Evolutionary conservation across 2,797 vertebrate species (phyloP), one percentile per base, ranked within the genome.

Genomic region (Spinus olivaceus): DNA sequence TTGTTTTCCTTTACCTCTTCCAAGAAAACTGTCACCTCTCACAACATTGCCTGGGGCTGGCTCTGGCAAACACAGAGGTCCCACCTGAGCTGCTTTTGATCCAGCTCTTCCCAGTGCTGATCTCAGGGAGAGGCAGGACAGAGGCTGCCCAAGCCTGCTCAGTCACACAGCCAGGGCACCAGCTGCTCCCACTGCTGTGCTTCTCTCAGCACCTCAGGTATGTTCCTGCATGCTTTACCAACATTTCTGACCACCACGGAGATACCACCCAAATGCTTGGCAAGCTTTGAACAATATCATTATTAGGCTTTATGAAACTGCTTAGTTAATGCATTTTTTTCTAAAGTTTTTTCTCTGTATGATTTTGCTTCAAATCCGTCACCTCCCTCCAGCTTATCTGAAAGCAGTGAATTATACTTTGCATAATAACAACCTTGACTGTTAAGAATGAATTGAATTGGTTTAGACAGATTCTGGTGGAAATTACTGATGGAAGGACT

Each of bases 141-240:
- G 24, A 51, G 53, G 42, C 47, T 83, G 76, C 37, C 41, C 70
- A 21, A 84, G 74, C 20, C 70, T 41, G 30, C 70, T 74, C 71
- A 85, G 30, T 24, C 57, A 60, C 27, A 57, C 30, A 71, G 22
- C 63, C 32, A 24, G 13, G 24, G 30, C 24, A 74, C 23, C 39
- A 4, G 0, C 11, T 60, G 17, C 13, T 81, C 37, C 57, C 70
- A 53, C 30, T 2, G 0, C 0, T 46, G 37, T 0, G 6, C 3
- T 89, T 32, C 66, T 35, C 2, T n/a, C 79, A 82, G 64, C 6
- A 2, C 20, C 81, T 56, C 5, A 0, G 63, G 35, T 27, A 41
- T 6, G 44, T 27, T 80, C 64, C 44, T 66, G 61, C 51, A 16
- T 8, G 41, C 57, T 88, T 51, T 14, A 79, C 24, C 39, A 69